Evolutionary conservation across 2,113 vertebrate species (phyloP).

Genomic region (Pipra filicauda): DNA sequence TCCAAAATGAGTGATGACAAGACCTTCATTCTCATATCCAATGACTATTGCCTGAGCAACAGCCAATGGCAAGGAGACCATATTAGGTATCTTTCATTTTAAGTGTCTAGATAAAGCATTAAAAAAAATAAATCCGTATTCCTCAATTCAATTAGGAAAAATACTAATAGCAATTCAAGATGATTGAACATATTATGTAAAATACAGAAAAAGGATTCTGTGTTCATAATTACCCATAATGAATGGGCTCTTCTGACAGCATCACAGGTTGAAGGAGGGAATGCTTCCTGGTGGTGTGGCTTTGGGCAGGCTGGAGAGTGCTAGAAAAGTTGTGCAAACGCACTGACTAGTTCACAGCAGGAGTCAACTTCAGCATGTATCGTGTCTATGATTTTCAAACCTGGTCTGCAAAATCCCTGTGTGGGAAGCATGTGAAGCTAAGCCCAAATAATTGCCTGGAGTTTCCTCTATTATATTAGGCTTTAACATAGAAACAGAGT

Average conservation of each 20-base stretch:
- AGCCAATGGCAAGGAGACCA: neutral
- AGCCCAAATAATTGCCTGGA: neutral
- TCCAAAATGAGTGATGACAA: neutral
- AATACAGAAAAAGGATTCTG: neutral
- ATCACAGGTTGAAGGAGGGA: neutral
- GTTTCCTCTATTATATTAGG: neutral
- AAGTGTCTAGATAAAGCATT: neutral
- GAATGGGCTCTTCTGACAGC: neutral
- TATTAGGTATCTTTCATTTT: neutral
- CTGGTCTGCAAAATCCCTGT: rapidly evolving
- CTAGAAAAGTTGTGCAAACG: neutral
- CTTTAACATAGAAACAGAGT: neutral
- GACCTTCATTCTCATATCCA: neutral
- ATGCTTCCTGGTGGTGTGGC: neutral
- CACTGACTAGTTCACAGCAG: neutral
- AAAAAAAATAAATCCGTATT: neutral
- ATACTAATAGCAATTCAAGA: neutral
- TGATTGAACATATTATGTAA: neutral
- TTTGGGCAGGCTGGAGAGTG: neutral
- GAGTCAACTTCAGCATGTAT: neutral
- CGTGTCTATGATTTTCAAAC: neutral
- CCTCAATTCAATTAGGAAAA: neutral
- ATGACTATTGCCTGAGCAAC: neutral
- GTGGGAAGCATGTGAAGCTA: neutral
- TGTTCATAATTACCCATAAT: neutral